Conservation (phyloP, 2,797 vertebrate species). For the Cetoscarus ocellatus region DNA sequence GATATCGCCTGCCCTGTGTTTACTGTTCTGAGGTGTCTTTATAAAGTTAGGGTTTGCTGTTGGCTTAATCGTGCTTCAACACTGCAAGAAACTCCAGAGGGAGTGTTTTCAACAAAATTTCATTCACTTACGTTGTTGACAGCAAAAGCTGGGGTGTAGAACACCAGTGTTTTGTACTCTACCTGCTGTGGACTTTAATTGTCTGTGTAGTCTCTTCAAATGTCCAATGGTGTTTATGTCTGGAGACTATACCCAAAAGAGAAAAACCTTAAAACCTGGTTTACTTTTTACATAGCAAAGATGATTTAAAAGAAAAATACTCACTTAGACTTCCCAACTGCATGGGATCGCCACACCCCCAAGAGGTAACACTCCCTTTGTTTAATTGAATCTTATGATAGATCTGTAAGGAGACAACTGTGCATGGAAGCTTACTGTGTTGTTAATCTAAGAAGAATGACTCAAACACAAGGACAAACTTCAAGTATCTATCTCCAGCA, state of each 20-base stretch:
- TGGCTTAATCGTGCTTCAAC: conserved; percentile 24
- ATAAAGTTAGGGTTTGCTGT: conserved; percentile 20
- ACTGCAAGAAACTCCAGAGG: background rate
- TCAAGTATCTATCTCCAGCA: too few relatives aligned
- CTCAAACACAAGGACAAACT: too few relatives aligned
- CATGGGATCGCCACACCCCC: too few relatives aligned
- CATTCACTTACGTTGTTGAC: background rate
- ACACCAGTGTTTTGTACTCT: conserved; percentile 9
- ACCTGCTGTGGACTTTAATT: background rate
- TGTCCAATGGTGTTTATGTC: background rate
- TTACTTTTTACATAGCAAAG: background rate
- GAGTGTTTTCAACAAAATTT: background rate
- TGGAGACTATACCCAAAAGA: background rate
- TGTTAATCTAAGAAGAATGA: too few relatives aligned
- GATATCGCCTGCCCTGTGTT: conserved; percentile 45
- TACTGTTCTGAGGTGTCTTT: conserved; percentile 38
- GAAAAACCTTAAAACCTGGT: background rate
- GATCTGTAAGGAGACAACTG: too few relatives aligned
- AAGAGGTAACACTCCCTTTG: too few relatives aligned
- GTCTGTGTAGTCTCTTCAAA: background rate
- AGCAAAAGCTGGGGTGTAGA: background rate
- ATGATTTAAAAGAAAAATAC: too few relatives aligned
- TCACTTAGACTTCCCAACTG: too few relatives aligned
- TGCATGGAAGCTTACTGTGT: too few relatives aligned
- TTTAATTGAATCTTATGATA: too few relatives aligned